Evolutionary conservation across 2,888 invertebrate genomes (phyloP).

Genomic region (Ormyrus rosae): DNA sequence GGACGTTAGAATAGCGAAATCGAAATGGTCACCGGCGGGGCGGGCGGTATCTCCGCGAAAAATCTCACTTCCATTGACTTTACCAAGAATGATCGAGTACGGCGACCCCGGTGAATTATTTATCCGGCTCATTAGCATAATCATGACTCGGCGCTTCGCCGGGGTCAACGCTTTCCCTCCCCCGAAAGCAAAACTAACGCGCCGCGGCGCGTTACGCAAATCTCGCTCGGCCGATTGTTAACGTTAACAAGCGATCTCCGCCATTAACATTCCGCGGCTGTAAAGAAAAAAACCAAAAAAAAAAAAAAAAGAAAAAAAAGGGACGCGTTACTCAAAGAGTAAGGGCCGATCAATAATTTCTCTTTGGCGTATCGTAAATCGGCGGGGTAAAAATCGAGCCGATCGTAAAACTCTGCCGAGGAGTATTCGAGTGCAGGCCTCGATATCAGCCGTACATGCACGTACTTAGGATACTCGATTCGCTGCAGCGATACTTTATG

Average conservation of each 20-base stretch:
- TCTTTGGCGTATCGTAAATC: constrained; percentile 54
- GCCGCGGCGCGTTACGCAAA: constrained; percentile 32
- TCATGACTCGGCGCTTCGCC: constrained; percentile 58
- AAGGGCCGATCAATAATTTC: constrained; percentile 55
- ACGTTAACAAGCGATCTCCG: constrained; percentile 9
- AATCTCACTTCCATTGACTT: constrained; percentile 38
- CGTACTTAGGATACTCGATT: constrained; percentile 20
- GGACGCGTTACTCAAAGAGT: constrained; percentile 46
- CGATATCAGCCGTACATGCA: constrained; percentile 1
- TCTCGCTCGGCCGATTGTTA: constrained; percentile 6
- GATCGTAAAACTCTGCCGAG: constrained; percentile 65
- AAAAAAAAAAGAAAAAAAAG: constrained; percentile 10
- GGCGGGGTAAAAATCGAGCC: constrained; percentile 58
- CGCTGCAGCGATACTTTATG: constrained; percentile 20
- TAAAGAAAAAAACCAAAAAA: too few species aligned
- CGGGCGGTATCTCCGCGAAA: neutral
- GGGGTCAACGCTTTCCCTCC: neutral
- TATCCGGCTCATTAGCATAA: constrained; percentile 61
- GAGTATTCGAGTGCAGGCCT: constrained; percentile 24
- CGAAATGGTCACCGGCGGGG: constrained; percentile 3
- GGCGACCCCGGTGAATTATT: constrained; percentile 58
- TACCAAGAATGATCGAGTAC: constrained; percentile 36
- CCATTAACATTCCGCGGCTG: constrained; percentile 8
- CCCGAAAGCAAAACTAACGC: constrained; percentile 19
- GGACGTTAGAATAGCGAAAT: too few species aligned